These are phyloP conservation scores for Ypsolopha scabrella DNA, from an alignment of 2,888 invertebrate genomes.

Conservation along the genomic window DNA sequence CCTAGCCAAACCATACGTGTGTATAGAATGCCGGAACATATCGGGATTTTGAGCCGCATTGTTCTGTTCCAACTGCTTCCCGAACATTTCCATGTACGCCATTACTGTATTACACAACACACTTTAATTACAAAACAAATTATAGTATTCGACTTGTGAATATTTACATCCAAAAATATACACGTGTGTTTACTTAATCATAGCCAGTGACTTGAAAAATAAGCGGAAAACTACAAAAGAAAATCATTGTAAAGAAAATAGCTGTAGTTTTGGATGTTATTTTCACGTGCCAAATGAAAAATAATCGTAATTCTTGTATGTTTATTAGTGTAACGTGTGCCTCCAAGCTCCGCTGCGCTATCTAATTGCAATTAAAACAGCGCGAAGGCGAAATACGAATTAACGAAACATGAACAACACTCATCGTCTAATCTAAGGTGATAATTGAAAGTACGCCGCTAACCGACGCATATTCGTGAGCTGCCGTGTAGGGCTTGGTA, in stretches of 20 bases:
- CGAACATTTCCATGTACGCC: constrained; percentile 97
- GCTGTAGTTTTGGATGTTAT: neutral
- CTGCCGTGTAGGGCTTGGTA: neutral
- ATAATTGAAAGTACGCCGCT: constrained; percentile 28
- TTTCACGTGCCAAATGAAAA: neutral
- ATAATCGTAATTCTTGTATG: neutral
- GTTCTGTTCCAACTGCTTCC: constrained; percentile 77
- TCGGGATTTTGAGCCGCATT: constrained; percentile 67
- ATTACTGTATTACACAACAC: constrained; percentile 74
- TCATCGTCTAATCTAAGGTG: constrained; percentile 32
- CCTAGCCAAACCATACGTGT: constrained; percentile 77
- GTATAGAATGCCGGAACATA: constrained; percentile 89
- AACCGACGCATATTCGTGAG: constrained; percentile 8
- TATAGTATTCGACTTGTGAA: neutral
- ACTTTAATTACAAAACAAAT: neutral
- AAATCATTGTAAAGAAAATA: neutral
- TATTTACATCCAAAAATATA: too few species aligned
- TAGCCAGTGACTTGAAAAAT: too few species aligned
- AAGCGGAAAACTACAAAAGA: too few species aligned
- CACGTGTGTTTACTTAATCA: too few species aligned
- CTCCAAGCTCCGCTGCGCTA: constrained; percentile 18
- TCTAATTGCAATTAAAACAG: constrained; percentile 32
- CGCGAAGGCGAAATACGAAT: constrained; percentile 33
- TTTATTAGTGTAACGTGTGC: constrained; percentile 15
- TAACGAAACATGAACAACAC: constrained; percentile 51